phyloP scores from a whole-genome alignment of 2,113 vertebrate genomes.

The Cebidichthys violaceus region DNA sequence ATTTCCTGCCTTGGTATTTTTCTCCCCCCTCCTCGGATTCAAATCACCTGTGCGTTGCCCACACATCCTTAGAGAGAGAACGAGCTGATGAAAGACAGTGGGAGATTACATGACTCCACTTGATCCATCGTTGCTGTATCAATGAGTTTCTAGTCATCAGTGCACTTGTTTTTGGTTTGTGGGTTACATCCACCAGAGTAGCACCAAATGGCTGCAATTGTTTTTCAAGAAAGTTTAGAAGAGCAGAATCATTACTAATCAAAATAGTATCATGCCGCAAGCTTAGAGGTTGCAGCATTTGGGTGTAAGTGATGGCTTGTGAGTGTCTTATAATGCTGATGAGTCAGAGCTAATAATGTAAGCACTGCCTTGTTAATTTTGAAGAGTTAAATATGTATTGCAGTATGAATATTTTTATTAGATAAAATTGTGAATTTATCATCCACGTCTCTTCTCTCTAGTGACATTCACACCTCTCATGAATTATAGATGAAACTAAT shows the following conservation, averaged over 20 bases:
- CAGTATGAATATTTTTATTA: slow-evolving; percentile 38
- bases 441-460: slow-evolving; percentile 35
- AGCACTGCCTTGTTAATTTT: neutral
- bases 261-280: neutral
- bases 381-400: slow-evolving; percentile 16
- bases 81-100: slow-evolving; percentile 37
- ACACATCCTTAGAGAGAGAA: slow-evolving; percentile 52
- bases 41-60: slow-evolving; percentile 61
- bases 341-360: neutral
- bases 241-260: neutral
- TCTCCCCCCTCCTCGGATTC: slow-evolving; percentile 37
- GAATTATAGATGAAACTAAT: slow-evolving; percentile 66
- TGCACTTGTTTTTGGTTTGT: slow-evolving; percentile 43
- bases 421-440: slow-evolving; percentile 41
- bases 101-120: slow-evolving; percentile 59
- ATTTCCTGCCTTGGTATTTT: slow-evolving; percentile 48
- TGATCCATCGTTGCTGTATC: slow-evolving; percentile 58
- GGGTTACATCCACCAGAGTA: slow-evolving; percentile 31
- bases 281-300: neutral
- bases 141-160: slow-evolving; percentile 38
- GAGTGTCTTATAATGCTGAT: neutral
- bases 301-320: neutral
- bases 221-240: slow-evolving; percentile 26
- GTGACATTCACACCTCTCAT: slow-evolving; percentile 51
- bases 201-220: slow-evolving; percentile 26